A percentile compares a stretch with the other conserved stretches of the same genome.
These are phyloP conservation scores for Glossosoma conforme DNA, from an alignment of 1,140 invertebrate genomes.

Conservation along the genomic window DNA sequence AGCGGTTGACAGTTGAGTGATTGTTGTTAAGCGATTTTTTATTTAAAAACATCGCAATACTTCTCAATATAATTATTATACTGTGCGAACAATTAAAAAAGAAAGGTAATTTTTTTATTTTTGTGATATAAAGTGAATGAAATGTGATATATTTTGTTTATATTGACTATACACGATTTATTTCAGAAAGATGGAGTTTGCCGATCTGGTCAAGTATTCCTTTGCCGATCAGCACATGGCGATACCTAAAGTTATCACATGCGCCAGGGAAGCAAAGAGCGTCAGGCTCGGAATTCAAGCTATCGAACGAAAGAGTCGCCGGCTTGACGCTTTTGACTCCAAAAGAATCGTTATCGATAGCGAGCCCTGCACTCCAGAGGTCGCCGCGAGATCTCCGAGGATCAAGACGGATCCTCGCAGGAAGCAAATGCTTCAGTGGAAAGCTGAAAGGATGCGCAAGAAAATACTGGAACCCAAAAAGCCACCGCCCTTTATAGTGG, in stretches of 20 bases:
- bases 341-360: constrained; percentile 13
- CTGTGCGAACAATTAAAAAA: too few species aligned
- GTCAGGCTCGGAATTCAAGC: constrained; percentile 12
- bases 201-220: constrained; percentile 9
- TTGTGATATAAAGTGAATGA: too few species aligned
- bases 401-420: constrained; percentile 10
- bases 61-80: too few species aligned
- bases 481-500: constrained; percentile 42
- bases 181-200: not conserved
- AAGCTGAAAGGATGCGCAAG: constrained; percentile 33
- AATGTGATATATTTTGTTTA: too few species aligned
- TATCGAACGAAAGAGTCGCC: constrained; percentile 10
- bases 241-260: constrained; percentile 6
- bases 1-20: too few species aligned
- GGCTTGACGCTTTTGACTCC: constrained; percentile 9
- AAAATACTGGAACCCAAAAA: constrained; percentile 33
- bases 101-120: too few species aligned
- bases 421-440: constrained; percentile 37
- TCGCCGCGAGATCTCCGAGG: not conserved
- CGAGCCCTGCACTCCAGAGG: constrained; percentile 4
- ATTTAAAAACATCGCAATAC: too few species aligned
- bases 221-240: constrained; percentile 19
- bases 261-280: constrained; percentile 15
- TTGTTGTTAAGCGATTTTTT: too few species aligned
- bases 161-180: too few species aligned